A percentile compares a stretch with the other conserved stretches of the same genome.
These are phyloP conservation scores for Saccostrea glomerata DNA, from an alignment of 1,140 invertebrate genomes.

Conservation along the genomic window DNA sequence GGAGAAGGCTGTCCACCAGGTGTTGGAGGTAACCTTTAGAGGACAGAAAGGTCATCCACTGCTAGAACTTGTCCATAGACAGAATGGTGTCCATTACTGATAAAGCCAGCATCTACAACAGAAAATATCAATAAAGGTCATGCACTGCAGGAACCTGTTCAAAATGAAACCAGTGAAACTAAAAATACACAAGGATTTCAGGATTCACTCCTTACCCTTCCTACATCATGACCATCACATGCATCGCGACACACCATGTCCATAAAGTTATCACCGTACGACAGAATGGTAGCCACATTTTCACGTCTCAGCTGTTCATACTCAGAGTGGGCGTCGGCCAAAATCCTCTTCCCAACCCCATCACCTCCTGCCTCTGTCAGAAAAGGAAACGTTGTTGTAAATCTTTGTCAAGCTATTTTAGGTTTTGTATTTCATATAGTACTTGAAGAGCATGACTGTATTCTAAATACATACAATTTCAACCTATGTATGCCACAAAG, in stretches of 20 bases:
- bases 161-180: neutral
- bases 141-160: too few species aligned
- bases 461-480: too few species aligned
- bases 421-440: too few species aligned
- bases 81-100: constrained; percentile 89
- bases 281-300: constrained; percentile 83
- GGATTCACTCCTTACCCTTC: constrained; percentile 81
- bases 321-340: constrained; percentile 73
- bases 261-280: constrained; percentile 90
- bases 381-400: neutral
- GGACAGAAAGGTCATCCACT: constrained; percentile 87
- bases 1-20: constrained; percentile 87
- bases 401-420: too few species aligned
- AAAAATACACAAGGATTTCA: neutral
- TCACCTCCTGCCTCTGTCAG: neutral
- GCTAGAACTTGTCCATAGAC: constrained; percentile 86
- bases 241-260: constrained; percentile 91
- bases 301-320: constrained; percentile 79
- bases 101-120: constrained; percentile 87
- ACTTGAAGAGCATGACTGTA: too few species aligned
- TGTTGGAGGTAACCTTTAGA: constrained; percentile 91
- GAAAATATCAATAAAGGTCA: neutral
- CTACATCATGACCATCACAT: constrained; percentile 92
- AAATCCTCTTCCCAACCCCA: constrained; percentile 61
- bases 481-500: too few species aligned